These are phyloP conservation scores for Clinocottus analis DNA, from an alignment of 2,113 vertebrate species.

Conservation along the genomic window DNA sequence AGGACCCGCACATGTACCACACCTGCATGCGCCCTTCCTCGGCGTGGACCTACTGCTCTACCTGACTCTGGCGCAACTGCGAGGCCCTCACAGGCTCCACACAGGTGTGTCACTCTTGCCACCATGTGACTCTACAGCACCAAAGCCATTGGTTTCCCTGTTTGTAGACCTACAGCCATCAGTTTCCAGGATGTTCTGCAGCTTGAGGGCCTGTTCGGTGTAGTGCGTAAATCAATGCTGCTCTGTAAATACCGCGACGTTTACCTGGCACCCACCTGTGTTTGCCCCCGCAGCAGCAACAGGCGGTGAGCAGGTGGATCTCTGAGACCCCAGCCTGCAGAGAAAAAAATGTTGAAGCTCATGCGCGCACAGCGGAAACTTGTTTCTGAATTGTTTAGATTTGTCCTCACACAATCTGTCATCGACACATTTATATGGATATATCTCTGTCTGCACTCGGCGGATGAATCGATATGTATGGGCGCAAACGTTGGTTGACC, in stretches of 20 bases:
- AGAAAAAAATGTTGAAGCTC: neutral
- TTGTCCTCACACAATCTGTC: slow-evolving; percentile 36
- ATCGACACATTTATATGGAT: slow-evolving; percentile 70
- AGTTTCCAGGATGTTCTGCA: slow-evolving; percentile 71
- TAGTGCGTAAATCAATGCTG: slow-evolving; percentile 81
- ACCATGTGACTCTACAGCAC: slow-evolving; percentile 83
- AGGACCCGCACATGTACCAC: slow-evolving; percentile 62
- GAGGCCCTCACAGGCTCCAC: slow-evolving; percentile 60
- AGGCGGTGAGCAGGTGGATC: slow-evolving; percentile 54
- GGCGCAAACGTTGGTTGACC: slow-evolving; percentile 83
- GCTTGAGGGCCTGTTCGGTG: slow-evolving; percentile 62
- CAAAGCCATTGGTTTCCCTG: slow-evolving; percentile 78
- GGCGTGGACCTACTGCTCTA: slow-evolving; percentile 68
- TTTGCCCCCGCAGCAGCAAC: slow-evolving; percentile 33
- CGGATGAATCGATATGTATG: slow-evolving; percentile 84
- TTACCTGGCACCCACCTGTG: slow-evolving; percentile 72
- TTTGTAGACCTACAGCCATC: slow-evolving; percentile 66
- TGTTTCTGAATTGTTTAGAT: neutral
- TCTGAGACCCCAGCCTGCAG: neutral
- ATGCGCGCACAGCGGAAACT: slow-evolving; percentile 46
- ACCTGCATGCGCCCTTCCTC: slow-evolving; percentile 53
- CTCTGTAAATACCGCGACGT: slow-evolving; percentile 78
- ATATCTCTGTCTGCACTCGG: slow-evolving; percentile 64
- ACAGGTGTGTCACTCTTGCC: slow-evolving; percentile 83
- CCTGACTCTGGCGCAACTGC: slow-evolving; percentile 76